phyloP scores from a whole-genome alignment of 2,113 vertebrate genomes.

The Hydrochoerus hydrochaeris region DNA sequence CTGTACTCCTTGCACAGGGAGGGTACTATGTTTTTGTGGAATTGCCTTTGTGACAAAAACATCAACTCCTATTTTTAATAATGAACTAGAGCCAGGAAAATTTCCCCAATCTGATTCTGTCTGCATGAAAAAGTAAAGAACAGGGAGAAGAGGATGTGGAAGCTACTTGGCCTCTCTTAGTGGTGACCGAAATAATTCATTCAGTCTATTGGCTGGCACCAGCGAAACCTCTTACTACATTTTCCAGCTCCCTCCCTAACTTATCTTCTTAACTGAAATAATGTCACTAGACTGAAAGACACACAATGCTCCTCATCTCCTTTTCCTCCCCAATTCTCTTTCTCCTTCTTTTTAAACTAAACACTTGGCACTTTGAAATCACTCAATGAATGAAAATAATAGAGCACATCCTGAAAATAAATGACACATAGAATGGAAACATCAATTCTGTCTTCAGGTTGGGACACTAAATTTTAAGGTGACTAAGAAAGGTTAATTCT shows the following conservation, averaged over 20 bases:
- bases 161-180: not conserved
- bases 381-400: not conserved
- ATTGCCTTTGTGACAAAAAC: slow-evolving; percentile 11
- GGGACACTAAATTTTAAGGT: slow-evolving; percentile 36
- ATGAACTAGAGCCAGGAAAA: not conserved
- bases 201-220: not conserved
- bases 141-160: not conserved
- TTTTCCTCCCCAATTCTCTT: not conserved
- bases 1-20: not conserved
- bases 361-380: not conserved
- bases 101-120: not conserved
- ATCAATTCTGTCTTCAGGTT: slow-evolving; percentile 18
- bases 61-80: not conserved
- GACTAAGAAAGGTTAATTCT: not conserved
- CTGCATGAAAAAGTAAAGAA: not conserved
- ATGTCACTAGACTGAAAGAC: not conserved
- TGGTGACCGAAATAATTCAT: not conserved
- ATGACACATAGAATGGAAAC: not conserved
- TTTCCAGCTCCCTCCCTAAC: not conserved
- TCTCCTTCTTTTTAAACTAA: not conserved
- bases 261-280: not conserved
- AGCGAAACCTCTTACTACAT: not conserved
- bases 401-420: not conserved
- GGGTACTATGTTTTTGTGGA: not conserved
- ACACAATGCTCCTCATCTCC: not conserved